Evolutionary conservation across 2,888 invertebrate genomes (phyloP), one percentile per base, ranked within the genome.

Genomic region (Drosophila mayaguana): DNA sequence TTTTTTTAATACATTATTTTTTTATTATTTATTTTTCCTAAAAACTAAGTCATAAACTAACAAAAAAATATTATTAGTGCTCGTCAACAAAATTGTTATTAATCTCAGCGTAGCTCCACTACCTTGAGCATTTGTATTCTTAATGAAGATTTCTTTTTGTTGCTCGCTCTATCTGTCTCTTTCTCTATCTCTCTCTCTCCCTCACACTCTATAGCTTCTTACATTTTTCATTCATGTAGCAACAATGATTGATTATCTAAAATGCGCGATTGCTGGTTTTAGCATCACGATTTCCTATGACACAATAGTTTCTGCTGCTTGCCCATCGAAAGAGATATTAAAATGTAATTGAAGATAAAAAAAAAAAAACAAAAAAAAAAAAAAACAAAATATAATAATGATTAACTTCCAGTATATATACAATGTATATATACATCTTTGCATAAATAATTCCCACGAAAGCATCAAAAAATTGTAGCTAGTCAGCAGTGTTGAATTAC

Each of bases 261-360:
- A 61, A 74, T 65, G 73, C 45, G 43, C 55, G 48, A 69, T 62
- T 66, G 78, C 62, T 56, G 57, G 38, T 43, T 56, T 55, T 42
- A 60, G 25, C 53, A 65, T 74, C 74, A 78, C 78, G 77, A 73
- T 71, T 62, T 51, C 40, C 50, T 72, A 57, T 76, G 78, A 68
- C 59, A 42, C 68, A 77, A 76, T 55, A 72, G 45, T 63, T 54
- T 61, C 20, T 18, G 45, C 50, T 69, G 69, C 22, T 50, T 42
- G 36, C 61, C 62, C 20, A 65, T 51, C 38, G 46, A 28, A 40
- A 50, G 55, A 50, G n/a, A 60, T n/a, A 62, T 45, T 25, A 54
- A 63, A 62, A 50, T 65, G 59, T 42, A 68, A 51, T 65, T 69
- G 63, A 51, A 64, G 16, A 53, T 25, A 53, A 25, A 22, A 50